Evolutionary conservation across 2,797 vertebrate genomes (phyloP), one percentile per base, ranked within the genome.

Genomic region (Cyprinella venusta): DNA sequence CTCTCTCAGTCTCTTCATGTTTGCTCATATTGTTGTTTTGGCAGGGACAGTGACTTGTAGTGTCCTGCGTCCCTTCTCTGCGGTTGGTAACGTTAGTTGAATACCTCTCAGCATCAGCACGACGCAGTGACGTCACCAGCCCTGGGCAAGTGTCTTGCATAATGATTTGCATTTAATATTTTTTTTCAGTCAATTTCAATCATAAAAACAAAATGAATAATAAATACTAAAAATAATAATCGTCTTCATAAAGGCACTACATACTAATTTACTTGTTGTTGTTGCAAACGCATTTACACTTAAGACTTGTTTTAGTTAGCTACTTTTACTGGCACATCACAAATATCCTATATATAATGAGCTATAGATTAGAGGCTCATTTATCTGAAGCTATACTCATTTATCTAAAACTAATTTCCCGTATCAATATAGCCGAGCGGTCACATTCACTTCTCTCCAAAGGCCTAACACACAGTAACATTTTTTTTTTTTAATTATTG

Each of bases 21-120:
- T 92, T 92, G 19, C 54, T 80, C 76, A 83, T 85, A 33, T 50
- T 83, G 33, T 19, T 42, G 5, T 26, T 61, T 9, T 15, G 64
- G 2, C 19, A 36, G 36, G 45, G 45, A 48, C 45, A 8, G n/a
- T 12, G 33, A 30, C 54, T 33, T 24, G 15, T 19, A 40, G 36
- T 12, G 50, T 61, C 13, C 45, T 24, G 13, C 38, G 45, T 65
- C 10, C 38, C 9, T 40, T 61, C 2, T 0, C 30, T 65, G 18
- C 9, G n/a, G n/a, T n/a, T n/a, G 10, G 9, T 18, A 36, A 36
- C 33, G 33, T 36, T 36, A 24, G 52, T 19, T 16, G 0, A 18
- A 2, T 67, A 19, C 16, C 61, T 54, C n/a, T 68, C 24, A n/a
- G 72, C 50, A 82, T 69, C 72, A 64, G 3, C 24, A 59, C 12